Percentiles rank a stretch among this genome's conserved stretches.
These are phyloP conservation scores for Etheostoma spectabile DNA, from an alignment of 2,113 vertebrate species.

Conservation along the genomic window DNA sequence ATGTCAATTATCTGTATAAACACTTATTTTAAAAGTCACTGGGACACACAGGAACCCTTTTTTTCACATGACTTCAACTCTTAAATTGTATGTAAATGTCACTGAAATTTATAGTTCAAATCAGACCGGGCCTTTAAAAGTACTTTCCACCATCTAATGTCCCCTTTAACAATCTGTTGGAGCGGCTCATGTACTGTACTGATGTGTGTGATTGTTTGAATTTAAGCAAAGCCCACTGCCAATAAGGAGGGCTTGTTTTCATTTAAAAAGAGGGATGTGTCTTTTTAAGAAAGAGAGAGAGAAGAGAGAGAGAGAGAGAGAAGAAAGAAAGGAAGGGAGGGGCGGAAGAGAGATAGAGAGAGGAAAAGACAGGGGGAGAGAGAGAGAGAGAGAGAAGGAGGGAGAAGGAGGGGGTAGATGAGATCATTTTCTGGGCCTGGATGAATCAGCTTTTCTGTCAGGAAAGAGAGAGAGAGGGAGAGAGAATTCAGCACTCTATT, in stretches of 20 bases:
- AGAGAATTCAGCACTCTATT: slow-evolving; percentile 29
- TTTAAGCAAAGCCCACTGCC: slow-evolving; percentile 39
- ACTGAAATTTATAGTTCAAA: neutral
- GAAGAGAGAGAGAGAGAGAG: neutral
- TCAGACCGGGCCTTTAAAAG: neutral
- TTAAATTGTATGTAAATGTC: neutral
- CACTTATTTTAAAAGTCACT: neutral
- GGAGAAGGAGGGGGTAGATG: slow-evolving; percentile 56
- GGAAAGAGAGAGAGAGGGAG: neutral
- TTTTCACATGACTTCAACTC: neutral
- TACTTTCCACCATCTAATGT: neutral
- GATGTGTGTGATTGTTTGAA: slow-evolving; percentile 61
- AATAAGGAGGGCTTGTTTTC: slow-evolving; percentile 74
- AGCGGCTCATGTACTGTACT: neutral
- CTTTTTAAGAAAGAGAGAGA: slow-evolving; percentile 53
- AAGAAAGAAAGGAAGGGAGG: slow-evolving; percentile 16
- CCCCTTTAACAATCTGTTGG: slow-evolving; percentile 4
- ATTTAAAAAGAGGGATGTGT: slow-evolving; percentile 77
- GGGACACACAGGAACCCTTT: neutral
- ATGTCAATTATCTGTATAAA: neutral
- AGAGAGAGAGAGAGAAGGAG: neutral
- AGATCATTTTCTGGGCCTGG: slow-evolving; percentile 79
- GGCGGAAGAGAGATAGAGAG: neutral
- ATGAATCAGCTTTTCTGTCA: slow-evolving; percentile 82
- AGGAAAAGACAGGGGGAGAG: neutral